A percentile compares a stretch with the other conserved stretches of the same genome.
Conservation (phyloP, 64 coral and sea anemone genomes). For the Stichodactyla helianthus region DNA sequence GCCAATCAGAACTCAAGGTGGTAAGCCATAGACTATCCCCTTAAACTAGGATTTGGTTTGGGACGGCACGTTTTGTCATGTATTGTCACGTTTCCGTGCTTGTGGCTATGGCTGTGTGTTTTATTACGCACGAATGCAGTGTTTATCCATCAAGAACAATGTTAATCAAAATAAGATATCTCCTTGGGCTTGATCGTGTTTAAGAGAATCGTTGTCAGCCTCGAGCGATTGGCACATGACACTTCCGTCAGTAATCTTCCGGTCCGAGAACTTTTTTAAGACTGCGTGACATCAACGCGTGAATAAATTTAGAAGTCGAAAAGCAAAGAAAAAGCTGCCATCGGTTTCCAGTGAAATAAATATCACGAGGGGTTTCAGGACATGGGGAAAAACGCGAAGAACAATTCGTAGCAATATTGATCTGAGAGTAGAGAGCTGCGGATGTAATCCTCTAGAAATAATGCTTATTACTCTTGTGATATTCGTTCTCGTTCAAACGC, state of each 20-base stretch:
- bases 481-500: not conserved
- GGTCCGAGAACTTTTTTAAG: not conserved
- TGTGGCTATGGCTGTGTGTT: too few relatives aligned
- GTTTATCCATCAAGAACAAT: too few relatives aligned
- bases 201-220: not conserved
- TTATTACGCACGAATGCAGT: too few relatives aligned
- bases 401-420: not conserved
- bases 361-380: not conserved
- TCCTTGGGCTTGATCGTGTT: too few relatives aligned
- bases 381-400: not conserved
- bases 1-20: too few relatives aligned
- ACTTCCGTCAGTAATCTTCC: not conserved
- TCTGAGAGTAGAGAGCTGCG: not conserved
- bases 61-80: too few relatives aligned
- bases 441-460: not conserved
- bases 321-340: not conserved
- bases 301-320: constrained; percentile 10
- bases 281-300: not conserved
- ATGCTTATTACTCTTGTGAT: not conserved
- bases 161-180: too few relatives aligned
- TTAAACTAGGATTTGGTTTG: too few relatives aligned
- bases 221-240: not conserved
- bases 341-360: not conserved
- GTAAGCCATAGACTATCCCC: too few relatives aligned
- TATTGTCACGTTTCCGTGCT: too few relatives aligned